These are phyloP conservation scores for Drosophila lacteicornis DNA, from an alignment of 1,140 invertebrate species.

Conservation along the genomic window DNA sequence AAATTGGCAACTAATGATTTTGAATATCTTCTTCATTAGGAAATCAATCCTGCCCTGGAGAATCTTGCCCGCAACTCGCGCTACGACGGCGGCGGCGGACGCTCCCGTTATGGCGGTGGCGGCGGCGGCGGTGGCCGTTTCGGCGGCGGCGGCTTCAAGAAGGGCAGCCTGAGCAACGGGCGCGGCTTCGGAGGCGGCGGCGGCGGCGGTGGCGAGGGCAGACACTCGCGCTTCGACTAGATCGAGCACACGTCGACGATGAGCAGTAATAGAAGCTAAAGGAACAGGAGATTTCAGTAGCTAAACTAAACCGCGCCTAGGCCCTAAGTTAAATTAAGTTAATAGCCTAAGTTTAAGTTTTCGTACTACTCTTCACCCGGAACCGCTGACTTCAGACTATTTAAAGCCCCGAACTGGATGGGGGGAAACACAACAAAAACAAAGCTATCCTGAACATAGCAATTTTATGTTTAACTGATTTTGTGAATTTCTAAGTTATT, in stretches of 20 bases:
- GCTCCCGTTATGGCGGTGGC: conserved; percentile 80
- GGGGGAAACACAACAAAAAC: conserved; percentile 17
- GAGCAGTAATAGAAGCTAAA: conserved; percentile 58
- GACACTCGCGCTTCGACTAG: conserved; percentile 86
- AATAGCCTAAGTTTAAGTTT: conserved; percentile 74
- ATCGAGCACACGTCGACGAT: conserved; percentile 7
- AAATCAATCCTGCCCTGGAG: conserved; percentile 87
- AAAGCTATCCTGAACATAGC: conserved; percentile 61
- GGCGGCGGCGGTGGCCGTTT: conserved; percentile 75
- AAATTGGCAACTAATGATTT: not conserved
- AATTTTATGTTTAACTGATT: conserved; percentile 61
- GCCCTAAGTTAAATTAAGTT: conserved; percentile 76
- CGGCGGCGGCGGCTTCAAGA: conserved; percentile 80
- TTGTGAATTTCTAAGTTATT: conserved; percentile 68
- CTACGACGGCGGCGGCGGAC: conserved; percentile 85
- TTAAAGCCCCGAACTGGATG: conserved; percentile 4
- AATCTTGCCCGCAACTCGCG: conserved; percentile 86
- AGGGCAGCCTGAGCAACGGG: conserved; percentile 75
- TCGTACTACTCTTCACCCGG: conserved; percentile 58
- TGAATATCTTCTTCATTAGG: conserved; percentile 70
- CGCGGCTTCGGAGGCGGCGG: conserved; percentile 80
- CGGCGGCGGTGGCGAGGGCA: conserved; percentile 85
- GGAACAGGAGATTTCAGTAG: conserved; percentile 75
- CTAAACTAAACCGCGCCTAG: conserved; percentile 76
- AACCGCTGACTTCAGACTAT: conserved; percentile 36